phyloP scores from a whole-genome alignment of 2,888 invertebrate species.

The Lepidocyrtoides sp. region DNA sequence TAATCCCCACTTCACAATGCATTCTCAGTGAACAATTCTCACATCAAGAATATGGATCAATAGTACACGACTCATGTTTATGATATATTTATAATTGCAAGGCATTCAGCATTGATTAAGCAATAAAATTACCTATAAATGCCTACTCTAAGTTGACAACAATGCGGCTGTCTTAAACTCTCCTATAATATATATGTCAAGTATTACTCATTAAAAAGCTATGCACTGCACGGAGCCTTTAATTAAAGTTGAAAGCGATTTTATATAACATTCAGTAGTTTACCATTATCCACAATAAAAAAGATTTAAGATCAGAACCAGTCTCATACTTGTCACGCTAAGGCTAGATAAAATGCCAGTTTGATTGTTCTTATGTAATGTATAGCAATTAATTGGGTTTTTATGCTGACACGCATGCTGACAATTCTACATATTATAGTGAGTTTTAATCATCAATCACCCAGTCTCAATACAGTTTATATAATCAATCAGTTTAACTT shows the following conservation, averaged over 20 bases:
- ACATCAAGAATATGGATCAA: background rate
- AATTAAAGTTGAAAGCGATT: slow-evolving; percentile 50
- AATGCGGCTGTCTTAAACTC: background rate
- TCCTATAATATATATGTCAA: background rate
- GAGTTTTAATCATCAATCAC: background rate
- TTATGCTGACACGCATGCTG: background rate
- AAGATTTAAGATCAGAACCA: slow-evolving; percentile 78
- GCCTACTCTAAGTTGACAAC: background rate
- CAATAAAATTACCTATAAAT: background rate
- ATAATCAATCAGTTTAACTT: slow-evolving; percentile 28
- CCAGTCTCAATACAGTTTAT: background rate
- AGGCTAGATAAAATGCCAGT: slow-evolving; percentile 81
- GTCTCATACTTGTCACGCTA: slow-evolving; percentile 81
- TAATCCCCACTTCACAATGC: no score
- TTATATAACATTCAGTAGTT: slow-evolving; percentile 37
- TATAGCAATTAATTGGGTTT: background rate
- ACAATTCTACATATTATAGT: background rate
- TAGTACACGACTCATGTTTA: no score
- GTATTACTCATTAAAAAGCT: slow-evolving; percentile 44
- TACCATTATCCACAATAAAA: slow-evolving; percentile 25
- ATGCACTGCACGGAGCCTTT: slow-evolving; percentile 71
- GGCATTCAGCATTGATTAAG: slow-evolving; percentile 58
- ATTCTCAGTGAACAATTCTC: no score
- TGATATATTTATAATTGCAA: slow-evolving; percentile 23
- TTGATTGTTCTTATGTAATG: slow-evolving; percentile 55